Evolutionary conservation across 2,113 vertebrate species (phyloP), one percentile per base, ranked within the genome.

Genomic region (Protomyctophum bolini): DNA sequence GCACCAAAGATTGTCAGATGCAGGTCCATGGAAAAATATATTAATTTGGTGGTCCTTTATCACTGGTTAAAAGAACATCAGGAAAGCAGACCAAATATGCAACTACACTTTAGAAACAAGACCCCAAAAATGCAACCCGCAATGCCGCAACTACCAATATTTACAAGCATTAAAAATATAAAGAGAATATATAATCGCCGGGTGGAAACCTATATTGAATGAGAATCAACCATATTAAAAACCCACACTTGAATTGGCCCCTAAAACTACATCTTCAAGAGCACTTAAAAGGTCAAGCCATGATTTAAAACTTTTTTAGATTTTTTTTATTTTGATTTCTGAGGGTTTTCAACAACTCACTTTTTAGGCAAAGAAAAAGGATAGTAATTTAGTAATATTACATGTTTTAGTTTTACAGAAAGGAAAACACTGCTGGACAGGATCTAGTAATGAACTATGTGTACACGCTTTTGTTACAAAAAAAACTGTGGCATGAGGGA

Each of bases 381-480:
- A 92, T 88, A 91, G 87, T 88, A 82, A 84, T 92, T 92, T 92
- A 93, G 88, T 91, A 91, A 91, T 91, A 90, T 88, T 91, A 90
- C 88, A 91, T 89, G 86, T 91, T 91, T 93, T 93, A 92, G 91
- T 92, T 92, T 83, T 91, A 93, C 91, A 91, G 83, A 79, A 87
- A 88, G 76, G 80, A 65, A 79, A 88, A 89, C 88, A 91, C 85
- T 60, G 86, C 75, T 83, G 83, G 88, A 91, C 87, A 89, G 89
- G 88, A 89, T 73, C 90, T 91, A 92, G 83, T 86, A 88, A 92
- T 86, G 85, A 88, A 88, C 88, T 88, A 88, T 89, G 88, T 87
- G 88, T 89, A 91, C 88, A 93, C 91, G 80, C 70, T 86, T 89
- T 70, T 88, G 80, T 89, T 88, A 92, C 89, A 91, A 91, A 90